phyloP scores from a whole-genome alignment of 2,888 invertebrate species.

The Melanostoma scalare region DNA sequence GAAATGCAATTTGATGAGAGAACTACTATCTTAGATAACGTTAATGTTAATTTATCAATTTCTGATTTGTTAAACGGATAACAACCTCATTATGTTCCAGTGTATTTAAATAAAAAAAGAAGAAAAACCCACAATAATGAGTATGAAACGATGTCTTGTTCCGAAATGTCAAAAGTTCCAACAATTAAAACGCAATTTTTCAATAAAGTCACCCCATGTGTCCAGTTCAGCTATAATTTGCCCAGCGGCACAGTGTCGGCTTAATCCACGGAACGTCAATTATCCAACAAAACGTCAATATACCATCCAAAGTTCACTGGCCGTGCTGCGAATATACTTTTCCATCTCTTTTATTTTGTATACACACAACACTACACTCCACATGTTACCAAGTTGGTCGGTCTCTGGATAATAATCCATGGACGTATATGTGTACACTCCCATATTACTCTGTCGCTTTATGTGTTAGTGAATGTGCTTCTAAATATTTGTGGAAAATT shows the following conservation, averaged over 20 bases:
- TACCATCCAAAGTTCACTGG: slow-evolving; percentile 47
- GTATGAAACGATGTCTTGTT: too few species aligned
- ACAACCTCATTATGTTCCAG: too few species aligned
- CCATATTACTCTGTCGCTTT: too few species aligned
- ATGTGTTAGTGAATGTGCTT: background rate
- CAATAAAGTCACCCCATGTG: slow-evolving; percentile 59
- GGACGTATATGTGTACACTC: background rate
- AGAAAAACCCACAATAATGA: too few species aligned
- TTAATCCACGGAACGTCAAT: slow-evolving; percentile 64
- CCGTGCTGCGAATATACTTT: background rate
- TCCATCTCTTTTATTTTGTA: background rate
- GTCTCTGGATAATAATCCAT: too few species aligned
- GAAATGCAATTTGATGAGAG: too few species aligned
- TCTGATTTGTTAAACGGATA: too few species aligned
- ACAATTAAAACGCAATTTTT: slow-evolving; percentile 61
- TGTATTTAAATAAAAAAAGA: too few species aligned
- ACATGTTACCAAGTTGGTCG: too few species aligned
- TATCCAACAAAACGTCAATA: slow-evolving; percentile 61
- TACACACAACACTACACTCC: background rate
- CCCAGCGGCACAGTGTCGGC: slow-evolving; percentile 19
- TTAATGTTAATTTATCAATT: too few species aligned
- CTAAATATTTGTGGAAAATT: slow-evolving; percentile 57
- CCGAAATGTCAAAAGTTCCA: too few species aligned
- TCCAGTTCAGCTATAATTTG: slow-evolving; percentile 31
- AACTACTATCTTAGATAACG: too few species aligned